Evolutionary conservation across 2,888 invertebrate genomes (phyloP).

Genomic region (Hofmannophila pseudospretella): DNA sequence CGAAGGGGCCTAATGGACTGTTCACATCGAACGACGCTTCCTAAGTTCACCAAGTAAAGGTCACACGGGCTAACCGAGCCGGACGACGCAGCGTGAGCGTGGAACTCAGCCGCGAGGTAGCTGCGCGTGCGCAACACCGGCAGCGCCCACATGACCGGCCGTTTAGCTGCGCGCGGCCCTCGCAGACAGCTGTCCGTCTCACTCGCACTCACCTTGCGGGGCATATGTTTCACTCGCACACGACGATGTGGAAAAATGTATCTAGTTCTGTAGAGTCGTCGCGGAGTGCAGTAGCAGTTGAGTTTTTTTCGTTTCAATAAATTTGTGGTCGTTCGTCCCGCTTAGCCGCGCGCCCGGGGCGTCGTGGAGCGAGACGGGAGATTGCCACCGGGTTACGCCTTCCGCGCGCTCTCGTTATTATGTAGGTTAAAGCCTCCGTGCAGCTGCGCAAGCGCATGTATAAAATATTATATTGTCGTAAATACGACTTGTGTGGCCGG

Average conservation of each 20-base stretch:
- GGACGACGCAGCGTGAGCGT: slow-evolving; percentile 69
- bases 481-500: slow-evolving; percentile 59
- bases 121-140: slow-evolving; percentile 75
- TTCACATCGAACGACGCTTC: slow-evolving; percentile 74
- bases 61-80: slow-evolving; percentile 71
- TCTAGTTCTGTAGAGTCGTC: slow-evolving; percentile 75
- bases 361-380: slow-evolving; percentile 62
- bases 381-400: slow-evolving; percentile 77
- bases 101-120: slow-evolving; percentile 70
- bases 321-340: slow-evolving; percentile 75
- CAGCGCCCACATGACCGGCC: slow-evolving; percentile 74
- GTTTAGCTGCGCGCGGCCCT: slow-evolving; percentile 56
- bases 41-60: slow-evolving; percentile 77
- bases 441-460: slow-evolving; percentile 54
- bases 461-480: slow-evolving; percentile 71
- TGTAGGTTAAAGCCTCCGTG: slow-evolving; percentile 72
- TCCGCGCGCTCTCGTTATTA: slow-evolving; percentile 73
- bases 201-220: slow-evolving; percentile 29
- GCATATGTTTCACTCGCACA: slow-evolving; percentile 41
- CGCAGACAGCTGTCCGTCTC: slow-evolving; percentile 41
- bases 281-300: slow-evolving; percentile 74
- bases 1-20: slow-evolving; percentile 70
- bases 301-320: slow-evolving; percentile 74
- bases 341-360: slow-evolving; percentile 70
- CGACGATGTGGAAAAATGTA: slow-evolving; percentile 73